Base-by-base conservation (phyloP, 2,888 invertebrate genomes). In the Dusona sp. region DNA sequence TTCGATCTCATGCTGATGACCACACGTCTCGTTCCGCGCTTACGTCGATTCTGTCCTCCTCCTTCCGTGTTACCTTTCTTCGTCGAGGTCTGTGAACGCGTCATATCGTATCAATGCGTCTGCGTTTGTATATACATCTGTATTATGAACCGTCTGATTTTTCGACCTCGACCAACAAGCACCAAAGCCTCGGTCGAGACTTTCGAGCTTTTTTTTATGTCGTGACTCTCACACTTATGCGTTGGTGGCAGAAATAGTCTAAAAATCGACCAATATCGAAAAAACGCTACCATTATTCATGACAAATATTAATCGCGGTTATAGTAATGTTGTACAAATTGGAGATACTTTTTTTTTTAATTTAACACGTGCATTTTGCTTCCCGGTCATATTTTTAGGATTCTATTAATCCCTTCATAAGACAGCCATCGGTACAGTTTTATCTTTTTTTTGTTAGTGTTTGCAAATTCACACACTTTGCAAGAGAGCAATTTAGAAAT, bases 1-100 rank as follows among this genome's bases (percentile, higher is more conserved):
- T n/a, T 54, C n/a, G 36, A 74, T 67, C 67, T 16, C 13, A 79
- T 9, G 45, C 68, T 42, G 33, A 54, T 61, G 80, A 81, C 45
- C 83, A 77, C 79, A 70, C 80, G 75, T 65, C 72, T 25, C 64
- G 67, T 9, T 78, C 29, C 42, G 48, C 64, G 70, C 83, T 86
- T 80, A 80, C 83, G 80, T 83, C 77, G 73, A 42, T 74, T 83
- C 45, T 68, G 74, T 83, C 79, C 85, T 85, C 79, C 81, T 79
- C 74, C 79, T 87, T 87, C 87, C 83, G 87, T 54, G 83, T 85
- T 87, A 80, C 77, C 82, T 85, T 87, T 85, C 79, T 61, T 77
- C 77, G 57, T 51, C 85, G 87, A 87, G 85, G 83, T 82, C 83
- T 75, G 79, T 67, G 72, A 65, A 64, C 79, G 86, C 86, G 86